Evolutionary conservation across 2,888 invertebrate genomes (phyloP).

Genomic region (Cinara cedri): DNA sequence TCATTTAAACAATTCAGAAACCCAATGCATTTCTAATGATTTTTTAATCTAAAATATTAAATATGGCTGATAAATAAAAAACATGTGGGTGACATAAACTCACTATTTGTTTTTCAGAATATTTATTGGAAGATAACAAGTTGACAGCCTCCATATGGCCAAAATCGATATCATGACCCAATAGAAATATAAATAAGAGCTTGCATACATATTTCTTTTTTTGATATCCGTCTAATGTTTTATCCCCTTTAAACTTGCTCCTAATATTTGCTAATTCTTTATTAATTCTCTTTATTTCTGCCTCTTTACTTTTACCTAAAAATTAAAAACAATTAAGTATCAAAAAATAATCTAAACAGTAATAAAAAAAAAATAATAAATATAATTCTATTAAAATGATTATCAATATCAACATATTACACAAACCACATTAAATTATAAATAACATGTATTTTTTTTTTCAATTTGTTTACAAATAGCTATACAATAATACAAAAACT

Average conservation of each 20-base stretch:
- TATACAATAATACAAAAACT: not conserved
- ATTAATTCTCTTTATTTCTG: constrained; percentile 99
- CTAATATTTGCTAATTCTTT: constrained; percentile 99
- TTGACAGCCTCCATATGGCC: constrained; percentile 99
- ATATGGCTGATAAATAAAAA: not conserved
- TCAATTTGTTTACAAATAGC: not conserved
- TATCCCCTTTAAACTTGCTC: constrained; percentile 99
- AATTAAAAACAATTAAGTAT: constrained; percentile 58
- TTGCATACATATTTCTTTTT: constrained; percentile 99
- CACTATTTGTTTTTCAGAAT: constrained; percentile 99
- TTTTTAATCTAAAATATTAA: not conserved
- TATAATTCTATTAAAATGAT: not conserved
- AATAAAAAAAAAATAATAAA: not conserved
- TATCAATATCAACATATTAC: constrained; percentile 10
- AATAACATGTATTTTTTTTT: constrained; percentile 6
- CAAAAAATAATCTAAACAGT: not conserved
- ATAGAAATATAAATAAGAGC: constrained; percentile 96
- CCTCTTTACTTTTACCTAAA: constrained; percentile 97
- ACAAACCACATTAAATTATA: constrained; percentile 14
- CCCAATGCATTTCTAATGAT: not conserved
- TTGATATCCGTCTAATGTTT: constrained; percentile 99
- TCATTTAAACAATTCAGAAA: too few species aligned
- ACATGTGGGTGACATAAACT: constrained; percentile 62
- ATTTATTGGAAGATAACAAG: constrained; percentile 98
- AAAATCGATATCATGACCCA: constrained; percentile 99